Evolutionary conservation across 1,140 invertebrate species (phyloP), one percentile per base, ranked within the genome.

Genomic region (Probaryconus sp.): DNA sequence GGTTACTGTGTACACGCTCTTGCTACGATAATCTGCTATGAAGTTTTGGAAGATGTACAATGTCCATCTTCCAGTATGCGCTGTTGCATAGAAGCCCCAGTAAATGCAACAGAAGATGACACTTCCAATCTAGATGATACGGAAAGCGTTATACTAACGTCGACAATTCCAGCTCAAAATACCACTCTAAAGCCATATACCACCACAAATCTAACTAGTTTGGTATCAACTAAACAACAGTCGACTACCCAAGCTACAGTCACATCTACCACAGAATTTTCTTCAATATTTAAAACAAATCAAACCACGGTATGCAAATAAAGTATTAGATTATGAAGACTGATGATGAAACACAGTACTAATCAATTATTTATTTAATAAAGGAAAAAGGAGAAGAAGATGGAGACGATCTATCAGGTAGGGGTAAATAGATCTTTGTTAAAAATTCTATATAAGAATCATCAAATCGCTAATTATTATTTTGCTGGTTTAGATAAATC

Each of bases 1-100:
- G 95, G 95, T 0, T 91, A 94, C 37, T 97, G 95, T 81, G 93
- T 95, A 18, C 94, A 96, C 79, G 90, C 93, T 3, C 80, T 96
- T 16, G 93, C 95, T 4, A 93, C 94, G 0, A 85, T 95, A 21
- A 94, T 96, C 72, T 96, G 95, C 83, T 92, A 93, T 81, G 92
- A 94, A 73, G 94, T 96, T 1, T 88, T 95, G 11, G 93, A 96
- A 30, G 91, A 95, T 78, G 92, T 94, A 5, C 90, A 91, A 38
- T 95, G 94, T 81, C 94, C 94, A 2, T 91, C 91, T 11, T 81
- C 91, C 0, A 92, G 91, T 60, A 94, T 95, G 93, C 91, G 93
- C 79, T 96, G 95, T 83, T 95, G 94, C 77, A 90, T 94, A 1
- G 93, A 95, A 70, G 89, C 91, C 40, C 89, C 92, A 3, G 16